phyloP scores from a whole-genome alignment of 2,113 vertebrate species.

The Aegypius monachus region DNA sequence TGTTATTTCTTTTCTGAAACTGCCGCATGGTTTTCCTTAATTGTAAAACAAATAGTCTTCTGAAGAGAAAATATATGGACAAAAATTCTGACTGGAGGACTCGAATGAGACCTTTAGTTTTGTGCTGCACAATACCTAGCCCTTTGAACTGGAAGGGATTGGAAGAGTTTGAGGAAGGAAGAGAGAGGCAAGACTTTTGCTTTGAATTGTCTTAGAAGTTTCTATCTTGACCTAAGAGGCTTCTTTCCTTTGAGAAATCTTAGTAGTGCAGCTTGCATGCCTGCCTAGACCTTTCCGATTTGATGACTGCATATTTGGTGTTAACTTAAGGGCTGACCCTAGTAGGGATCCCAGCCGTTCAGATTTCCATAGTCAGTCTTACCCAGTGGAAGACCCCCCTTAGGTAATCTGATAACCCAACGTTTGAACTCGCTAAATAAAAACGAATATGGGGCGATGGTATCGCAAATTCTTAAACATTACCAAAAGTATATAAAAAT shows the following conservation, averaged over 20 bases:
- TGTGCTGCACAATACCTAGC: neutral
- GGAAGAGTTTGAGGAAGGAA: neutral
- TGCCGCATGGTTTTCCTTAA: neutral
- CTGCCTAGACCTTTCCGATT: neutral
- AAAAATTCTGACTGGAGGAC: neutral
- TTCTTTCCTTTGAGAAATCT: neutral
- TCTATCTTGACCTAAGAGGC: neutral
- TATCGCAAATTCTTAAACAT: neutral
- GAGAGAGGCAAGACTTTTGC: neutral
- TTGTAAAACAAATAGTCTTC: neutral
- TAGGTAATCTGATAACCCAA: neutral
- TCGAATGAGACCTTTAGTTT: neutral
- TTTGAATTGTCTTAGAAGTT: neutral
- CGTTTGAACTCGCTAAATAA: neutral
- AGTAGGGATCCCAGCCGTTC: neutral
- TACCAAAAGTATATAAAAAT: neutral
- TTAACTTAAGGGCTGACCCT: neutral
- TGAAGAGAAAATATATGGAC: neutral
- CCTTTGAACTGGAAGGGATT: neutral
- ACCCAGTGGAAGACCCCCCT: neutral
- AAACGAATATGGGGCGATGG: neutral
- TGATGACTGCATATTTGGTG: neutral
- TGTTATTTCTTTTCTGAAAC: neutral
- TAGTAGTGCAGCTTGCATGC: neutral
- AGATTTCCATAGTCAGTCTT: neutral